Conservation (phyloP, 2,113 vertebrate genomes). For the Typhlomys cinereus region DNA sequence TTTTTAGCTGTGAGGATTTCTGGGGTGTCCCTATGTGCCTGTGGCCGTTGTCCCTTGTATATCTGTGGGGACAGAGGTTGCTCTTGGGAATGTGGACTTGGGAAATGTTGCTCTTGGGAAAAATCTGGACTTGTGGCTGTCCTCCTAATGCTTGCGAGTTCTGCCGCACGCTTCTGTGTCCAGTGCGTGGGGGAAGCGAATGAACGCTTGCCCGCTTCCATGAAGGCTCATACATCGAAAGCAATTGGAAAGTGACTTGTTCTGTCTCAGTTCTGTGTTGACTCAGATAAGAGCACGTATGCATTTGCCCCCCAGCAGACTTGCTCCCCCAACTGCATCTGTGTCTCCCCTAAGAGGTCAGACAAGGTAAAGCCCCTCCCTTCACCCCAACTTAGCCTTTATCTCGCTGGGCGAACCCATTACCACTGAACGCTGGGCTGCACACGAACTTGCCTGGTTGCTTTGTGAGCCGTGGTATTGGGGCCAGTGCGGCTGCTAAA, state of each 20-base stretch:
- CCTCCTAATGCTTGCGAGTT: background rate
- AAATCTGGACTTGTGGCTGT: background rate
- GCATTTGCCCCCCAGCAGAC: background rate
- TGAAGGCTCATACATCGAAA: constrained; percentile 7
- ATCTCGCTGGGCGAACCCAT: constrained; percentile 56
- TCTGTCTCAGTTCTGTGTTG: constrained; percentile 1
- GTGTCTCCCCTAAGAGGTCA: constrained; percentile 69
- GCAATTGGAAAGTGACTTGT: background rate
- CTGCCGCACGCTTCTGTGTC: background rate
- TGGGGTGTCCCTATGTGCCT: background rate
- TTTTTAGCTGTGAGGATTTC: background rate
- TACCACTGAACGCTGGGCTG: constrained; percentile 64
- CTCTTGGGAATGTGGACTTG: background rate
- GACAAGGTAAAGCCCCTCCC: constrained; percentile 32
- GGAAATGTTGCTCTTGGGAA: too few species aligned
- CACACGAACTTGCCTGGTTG: constrained; percentile 35
- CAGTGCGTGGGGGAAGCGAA: background rate
- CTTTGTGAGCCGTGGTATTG: constrained; percentile 50
- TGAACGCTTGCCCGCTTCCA: background rate
- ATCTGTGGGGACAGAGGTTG: background rate
- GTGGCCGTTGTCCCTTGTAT: too few species aligned
- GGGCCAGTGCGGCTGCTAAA: constrained; percentile 53
- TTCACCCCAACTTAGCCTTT: constrained; percentile 4
- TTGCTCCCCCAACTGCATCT: background rate
- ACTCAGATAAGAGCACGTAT: background rate